Evolutionary conservation across 2,888 invertebrate genomes (phyloP).

Genomic region (Epinotia demarniana): DNA sequence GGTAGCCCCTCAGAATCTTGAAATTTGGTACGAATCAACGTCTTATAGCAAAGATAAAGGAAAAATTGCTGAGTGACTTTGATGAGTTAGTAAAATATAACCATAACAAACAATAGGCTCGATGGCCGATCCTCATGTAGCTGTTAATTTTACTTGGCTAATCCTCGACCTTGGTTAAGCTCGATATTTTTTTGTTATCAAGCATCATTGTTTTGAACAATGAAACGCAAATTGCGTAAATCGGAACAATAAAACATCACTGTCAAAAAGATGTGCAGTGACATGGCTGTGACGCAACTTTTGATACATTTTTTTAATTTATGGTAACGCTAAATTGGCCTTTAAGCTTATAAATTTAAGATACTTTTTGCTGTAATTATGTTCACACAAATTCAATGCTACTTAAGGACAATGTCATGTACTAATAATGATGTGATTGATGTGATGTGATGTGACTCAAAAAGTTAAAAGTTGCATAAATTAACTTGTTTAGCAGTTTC

Average conservation of each 20-base stretch:
- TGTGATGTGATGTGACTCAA: slow-evolving; percentile 38
- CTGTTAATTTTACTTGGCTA: no score
- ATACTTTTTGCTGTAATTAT: background rate
- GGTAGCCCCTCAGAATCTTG: no score
- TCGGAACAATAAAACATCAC: slow-evolving; percentile 20
- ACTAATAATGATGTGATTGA: background rate
- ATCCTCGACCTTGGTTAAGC: no score
- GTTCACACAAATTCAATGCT: background rate
- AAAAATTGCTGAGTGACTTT: no score
- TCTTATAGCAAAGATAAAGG: no score
- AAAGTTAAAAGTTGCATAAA: slow-evolving; percentile 36
- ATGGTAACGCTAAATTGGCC: background rate
- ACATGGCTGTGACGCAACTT: background rate
- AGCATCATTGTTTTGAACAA: no score
- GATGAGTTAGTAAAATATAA: no score
- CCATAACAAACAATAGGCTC: no score
- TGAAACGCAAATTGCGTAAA: slow-evolving; percentile 16
- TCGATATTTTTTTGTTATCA: no score
- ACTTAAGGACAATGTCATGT: background rate
- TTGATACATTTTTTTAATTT: background rate
- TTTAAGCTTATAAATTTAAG: background rate
- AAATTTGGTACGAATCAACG: no score
- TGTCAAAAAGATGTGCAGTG: slow-evolving; percentile 3
- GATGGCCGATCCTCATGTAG: no score
- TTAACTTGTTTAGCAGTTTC: slow-evolving; percentile 34